Evolutionary conservation across 2,113 vertebrate species (phyloP).

Genomic region (Eulemur rufifrons): DNA sequence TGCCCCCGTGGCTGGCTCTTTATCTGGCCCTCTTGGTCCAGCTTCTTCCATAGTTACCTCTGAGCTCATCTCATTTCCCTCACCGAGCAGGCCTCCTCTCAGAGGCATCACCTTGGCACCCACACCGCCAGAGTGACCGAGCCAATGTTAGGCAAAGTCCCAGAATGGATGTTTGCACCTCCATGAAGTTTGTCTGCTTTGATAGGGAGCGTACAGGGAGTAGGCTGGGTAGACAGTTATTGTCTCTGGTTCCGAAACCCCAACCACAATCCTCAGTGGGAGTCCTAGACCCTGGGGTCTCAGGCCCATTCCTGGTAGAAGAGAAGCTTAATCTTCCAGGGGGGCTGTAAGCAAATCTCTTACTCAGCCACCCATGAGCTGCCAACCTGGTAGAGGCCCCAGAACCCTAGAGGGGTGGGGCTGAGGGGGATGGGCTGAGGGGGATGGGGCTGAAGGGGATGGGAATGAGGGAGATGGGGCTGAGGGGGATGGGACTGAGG

Average conservation of each 20-base stretch:
- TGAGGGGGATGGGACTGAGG: too few relatives aligned
- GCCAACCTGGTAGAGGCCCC: neutral
- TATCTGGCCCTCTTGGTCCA: neutral
- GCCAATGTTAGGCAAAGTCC: slow-evolving; percentile 6
- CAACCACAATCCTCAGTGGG: neutral
- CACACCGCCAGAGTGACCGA: neutral
- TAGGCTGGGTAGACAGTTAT: neutral
- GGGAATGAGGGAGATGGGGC: too few relatives aligned
- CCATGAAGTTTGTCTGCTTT: slow-evolving; percentile 23
- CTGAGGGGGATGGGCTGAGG: neutral
- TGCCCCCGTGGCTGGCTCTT: neutral
- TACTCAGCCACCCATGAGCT: neutral
- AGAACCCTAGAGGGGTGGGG: neutral
- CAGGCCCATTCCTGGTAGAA: neutral
- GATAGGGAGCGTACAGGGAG: neutral
- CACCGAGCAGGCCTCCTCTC: neutral
- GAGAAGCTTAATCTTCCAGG: slow-evolving; percentile 26
- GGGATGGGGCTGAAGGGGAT: too few relatives aligned
- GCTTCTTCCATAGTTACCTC: neutral
- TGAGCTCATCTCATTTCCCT: neutral
- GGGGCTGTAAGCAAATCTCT: neutral
- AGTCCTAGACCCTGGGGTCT: neutral
- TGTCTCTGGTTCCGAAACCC: neutral
- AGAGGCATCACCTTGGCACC: neutral
- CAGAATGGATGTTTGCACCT: neutral